Conservation (phyloP, 2,888 invertebrate genomes). For the Mythimna lalbum region DNA sequence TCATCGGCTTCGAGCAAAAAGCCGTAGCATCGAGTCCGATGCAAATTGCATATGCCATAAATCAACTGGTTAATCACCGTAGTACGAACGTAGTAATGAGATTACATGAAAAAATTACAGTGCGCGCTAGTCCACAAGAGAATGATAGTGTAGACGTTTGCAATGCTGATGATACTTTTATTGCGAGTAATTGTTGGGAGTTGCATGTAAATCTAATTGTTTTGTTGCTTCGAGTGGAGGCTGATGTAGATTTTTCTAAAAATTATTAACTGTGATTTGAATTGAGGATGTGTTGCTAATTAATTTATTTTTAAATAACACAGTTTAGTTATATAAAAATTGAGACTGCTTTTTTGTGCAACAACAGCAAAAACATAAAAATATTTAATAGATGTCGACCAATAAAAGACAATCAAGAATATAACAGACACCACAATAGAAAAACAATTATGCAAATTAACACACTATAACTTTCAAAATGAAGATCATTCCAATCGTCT, state of each 20-base stretch:
- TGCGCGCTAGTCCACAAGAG: slow-evolving; percentile 74
- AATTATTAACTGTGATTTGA: slow-evolving; percentile 5
- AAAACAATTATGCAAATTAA: slow-evolving; percentile 47
- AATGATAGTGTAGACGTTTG: slow-evolving; percentile 75
- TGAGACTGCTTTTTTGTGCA: neutral
- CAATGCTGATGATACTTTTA: slow-evolving; percentile 66
- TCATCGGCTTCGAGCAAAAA: slow-evolving; percentile 88
- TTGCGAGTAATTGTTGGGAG: slow-evolving; percentile 53
- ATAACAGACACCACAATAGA: slow-evolving; percentile 21
- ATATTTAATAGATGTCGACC: slow-evolving; percentile 2
- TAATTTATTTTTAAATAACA: no score
- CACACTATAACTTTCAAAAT: slow-evolving; percentile 20
- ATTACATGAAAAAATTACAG: slow-evolving; percentile 88
- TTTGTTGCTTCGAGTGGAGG: slow-evolving; percentile 22
- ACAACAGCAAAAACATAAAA: slow-evolving; percentile 5
- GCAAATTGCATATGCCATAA: slow-evolving; percentile 90
- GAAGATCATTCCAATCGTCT: slow-evolving; percentile 33
- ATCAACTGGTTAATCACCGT: slow-evolving; percentile 89
- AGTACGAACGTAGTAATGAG: slow-evolving; percentile 86
- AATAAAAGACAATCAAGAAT: slow-evolving; percentile 22
- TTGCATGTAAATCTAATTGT: slow-evolving; percentile 53
- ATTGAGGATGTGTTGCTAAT: neutral
- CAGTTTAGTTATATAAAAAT: no score
- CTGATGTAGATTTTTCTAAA: slow-evolving; percentile 12
- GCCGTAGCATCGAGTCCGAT: slow-evolving; percentile 86